These are phyloP conservation scores for Spheniscus mendiculus DNA, from an alignment of 2,113 vertebrate genomes.

Conservation along the genomic window DNA sequence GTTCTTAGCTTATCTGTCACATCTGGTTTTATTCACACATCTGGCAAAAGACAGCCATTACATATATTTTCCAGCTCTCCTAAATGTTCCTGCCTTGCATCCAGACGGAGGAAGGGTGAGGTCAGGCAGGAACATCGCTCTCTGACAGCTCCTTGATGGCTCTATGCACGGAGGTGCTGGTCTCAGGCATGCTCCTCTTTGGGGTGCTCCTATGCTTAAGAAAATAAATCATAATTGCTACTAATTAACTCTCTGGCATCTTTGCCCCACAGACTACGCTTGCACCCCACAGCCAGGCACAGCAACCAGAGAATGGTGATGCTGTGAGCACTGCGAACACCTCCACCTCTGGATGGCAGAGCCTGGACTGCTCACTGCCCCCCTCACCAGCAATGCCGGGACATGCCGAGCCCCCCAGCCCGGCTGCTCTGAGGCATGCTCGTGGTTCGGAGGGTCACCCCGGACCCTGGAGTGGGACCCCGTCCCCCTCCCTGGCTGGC, in stretches of 20 bases:
- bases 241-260: not conserved
- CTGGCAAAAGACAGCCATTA: constrained; percentile 48
- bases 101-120: constrained; percentile 40
- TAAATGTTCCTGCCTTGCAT: constrained; percentile 19
- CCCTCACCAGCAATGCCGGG: rapidly evolving
- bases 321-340: rapidly evolving
- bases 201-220: not conserved
- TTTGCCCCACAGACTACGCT: not conserved
- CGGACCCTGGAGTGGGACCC: not conserved
- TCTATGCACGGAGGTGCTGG: not conserved
- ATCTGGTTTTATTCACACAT: constrained; percentile 57
- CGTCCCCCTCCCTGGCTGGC: not conserved
- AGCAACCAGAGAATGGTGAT: rapidly evolving
- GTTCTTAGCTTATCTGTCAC: constrained; percentile 24
- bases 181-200: not conserved
- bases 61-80: not conserved
- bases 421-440: rapidly evolving
- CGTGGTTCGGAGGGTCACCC: rapidly evolving
- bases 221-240: not conserved
- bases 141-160: constrained; percentile 48
- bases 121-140: not conserved
- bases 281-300: not conserved
- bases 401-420: not conserved
- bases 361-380: rapidly evolving
- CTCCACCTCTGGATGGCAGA: not conserved